Base-by-base conservation (phyloP, 1,140 invertebrate genomes). In the Cylas formicarius region DNA sequence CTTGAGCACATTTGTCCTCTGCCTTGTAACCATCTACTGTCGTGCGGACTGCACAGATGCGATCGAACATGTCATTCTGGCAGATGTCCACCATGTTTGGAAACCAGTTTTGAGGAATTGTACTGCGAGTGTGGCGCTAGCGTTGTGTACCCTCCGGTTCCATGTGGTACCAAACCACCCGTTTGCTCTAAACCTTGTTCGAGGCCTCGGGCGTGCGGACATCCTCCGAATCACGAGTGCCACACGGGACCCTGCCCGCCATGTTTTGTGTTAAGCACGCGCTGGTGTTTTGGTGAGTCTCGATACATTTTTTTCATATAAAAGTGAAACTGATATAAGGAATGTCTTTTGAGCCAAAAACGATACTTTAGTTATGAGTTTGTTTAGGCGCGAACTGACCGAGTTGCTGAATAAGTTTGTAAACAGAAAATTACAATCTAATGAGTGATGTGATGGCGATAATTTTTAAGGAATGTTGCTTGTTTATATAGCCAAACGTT, bases 111-210 rank as follows among this genome's bases (percentile, higher is more conserved):
- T 35, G 87, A 94, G 34, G 94, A 97, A 66, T 68, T 97, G 2
- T 80, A 79, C 2, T 97, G 95, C 63, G 83, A 89, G 57, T 98
- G 95, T 69, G 93, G 93, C 1, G 71, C 75, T 0, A 79, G 81
- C 41, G 83, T 95, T 13, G 69, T 89, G 29, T 84, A 84, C 67
- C 93, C 94, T 2, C 94, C 94, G 0, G 78, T 97, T 28, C 77
- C 86, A 0, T 98, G 94, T 65, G 93, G 93, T 2, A 86, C 90
- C 0, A 78, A 78, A 44, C 81, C 79, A 4, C 92, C 93, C 0
- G 64, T 72, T 5, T 98, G 94, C 70, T 68, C 69, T 17, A 70
- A 77, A 11, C 80, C 81, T 0, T 98, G 94, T 66, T 72, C 75
- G 0, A 74, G 90, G 24, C 54, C 67, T 14, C 89, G 95, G 51